Evolutionary conservation across 1,140 invertebrate genomes (phyloP).

Genomic region (Uloborus diversus): DNA sequence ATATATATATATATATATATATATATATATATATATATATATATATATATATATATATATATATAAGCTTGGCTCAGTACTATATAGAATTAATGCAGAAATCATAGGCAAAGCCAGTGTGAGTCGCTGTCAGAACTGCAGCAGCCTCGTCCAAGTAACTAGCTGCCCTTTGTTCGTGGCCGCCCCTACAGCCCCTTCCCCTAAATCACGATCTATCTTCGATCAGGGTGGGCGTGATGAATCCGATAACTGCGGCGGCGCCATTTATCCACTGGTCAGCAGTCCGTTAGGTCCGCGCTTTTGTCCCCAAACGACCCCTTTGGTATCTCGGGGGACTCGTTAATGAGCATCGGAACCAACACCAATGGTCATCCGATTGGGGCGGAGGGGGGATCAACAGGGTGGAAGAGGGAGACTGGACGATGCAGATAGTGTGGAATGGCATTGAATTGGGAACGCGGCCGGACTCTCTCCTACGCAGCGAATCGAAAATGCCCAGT

Average conservation of each 20-base stretch:
- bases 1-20: too few relatives aligned
- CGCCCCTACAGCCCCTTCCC: not conserved
- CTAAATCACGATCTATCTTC: slow-evolving; percentile 45
- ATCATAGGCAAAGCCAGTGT: not conserved
- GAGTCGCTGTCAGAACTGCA: not conserved
- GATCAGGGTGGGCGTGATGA: slow-evolving; percentile 46
- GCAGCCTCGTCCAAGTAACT: not conserved
- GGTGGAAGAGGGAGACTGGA: not conserved
- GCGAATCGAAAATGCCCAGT: not conserved
- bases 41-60: not conserved
- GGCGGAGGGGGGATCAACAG: not conserved
- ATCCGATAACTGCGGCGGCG: slow-evolving; percentile 46
- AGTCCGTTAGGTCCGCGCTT: slow-evolving; percentile 24
- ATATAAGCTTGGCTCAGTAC: not conserved
- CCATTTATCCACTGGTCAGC: slow-evolving; percentile 48
- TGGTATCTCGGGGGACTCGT: slow-evolving; percentile 19
- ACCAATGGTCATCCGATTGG: slow-evolving; percentile 23
- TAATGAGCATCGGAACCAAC: slow-evolving; percentile 32
- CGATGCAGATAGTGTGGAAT: slow-evolving; percentile 26
- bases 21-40: not conserved
- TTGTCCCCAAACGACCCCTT: slow-evolving; percentile 34
- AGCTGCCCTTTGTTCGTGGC: not conserved
- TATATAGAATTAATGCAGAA: not conserved
- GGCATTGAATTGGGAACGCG: slow-evolving; percentile 9
- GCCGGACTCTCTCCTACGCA: not conserved